Evolutionary conservation across 2,888 invertebrate species (phyloP).

Genomic region (Scrobipalpa costella): DNA sequence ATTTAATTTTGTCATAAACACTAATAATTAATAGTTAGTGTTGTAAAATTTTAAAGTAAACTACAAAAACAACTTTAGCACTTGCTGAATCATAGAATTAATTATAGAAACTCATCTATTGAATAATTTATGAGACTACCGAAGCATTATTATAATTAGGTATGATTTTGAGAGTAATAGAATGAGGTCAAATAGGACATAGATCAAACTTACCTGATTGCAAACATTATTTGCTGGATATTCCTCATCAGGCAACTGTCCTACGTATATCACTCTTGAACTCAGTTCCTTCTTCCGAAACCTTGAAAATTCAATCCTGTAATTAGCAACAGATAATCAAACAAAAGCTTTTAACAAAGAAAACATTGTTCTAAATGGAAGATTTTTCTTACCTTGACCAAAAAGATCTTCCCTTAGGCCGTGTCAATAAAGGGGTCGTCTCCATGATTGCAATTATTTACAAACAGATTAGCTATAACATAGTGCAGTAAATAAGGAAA

Average conservation of each 20-base stretch:
- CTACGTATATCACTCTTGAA: slow-evolving; percentile 89
- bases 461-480: slow-evolving; percentile 9
- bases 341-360: slow-evolving; percentile 35
- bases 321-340: slow-evolving; percentile 37
- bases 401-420: slow-evolving; percentile 68
- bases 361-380: slow-evolving; percentile 40
- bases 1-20: too few species aligned
- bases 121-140: slow-evolving; percentile 5
- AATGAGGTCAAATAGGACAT: slow-evolving; percentile 22
- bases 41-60: too few species aligned
- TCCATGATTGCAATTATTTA: slow-evolving; percentile 54
- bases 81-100: neutral
- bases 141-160: slow-evolving; percentile 11
- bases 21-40: too few species aligned
- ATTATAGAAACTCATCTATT: slow-evolving; percentile 1
- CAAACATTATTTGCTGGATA: slow-evolving; percentile 97
- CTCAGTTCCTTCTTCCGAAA: slow-evolving; percentile 88
- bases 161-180: slow-evolving; percentile 17
- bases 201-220: slow-evolving; percentile 85
- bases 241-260: slow-evolving; percentile 88
- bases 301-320: slow-evolving; percentile 88
- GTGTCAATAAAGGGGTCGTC: slow-evolving; percentile 66
- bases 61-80: too few species aligned
- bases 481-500: neutral
- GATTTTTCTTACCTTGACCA: slow-evolving; percentile 68